phyloP scores from a whole-genome alignment of 2,113 vertebrate genomes.

The Lates calcarifer region DNA sequence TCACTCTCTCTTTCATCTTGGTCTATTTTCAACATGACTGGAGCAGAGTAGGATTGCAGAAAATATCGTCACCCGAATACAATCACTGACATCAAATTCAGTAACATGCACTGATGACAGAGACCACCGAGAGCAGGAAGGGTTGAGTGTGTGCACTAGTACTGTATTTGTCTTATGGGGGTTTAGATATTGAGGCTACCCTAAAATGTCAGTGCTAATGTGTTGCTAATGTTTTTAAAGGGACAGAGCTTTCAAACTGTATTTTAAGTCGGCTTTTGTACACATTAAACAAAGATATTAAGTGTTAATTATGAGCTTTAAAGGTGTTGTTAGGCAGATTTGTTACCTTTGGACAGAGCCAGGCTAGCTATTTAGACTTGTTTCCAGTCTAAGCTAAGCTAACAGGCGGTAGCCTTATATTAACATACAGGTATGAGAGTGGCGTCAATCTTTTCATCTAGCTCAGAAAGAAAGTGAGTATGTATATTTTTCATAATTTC shows the following conservation, averaged over 20 bases:
- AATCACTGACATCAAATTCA: slow-evolving; percentile 15
- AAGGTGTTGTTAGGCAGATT: too few relatives aligned
- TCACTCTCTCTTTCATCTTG: slow-evolving; percentile 30
- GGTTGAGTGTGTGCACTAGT: neutral
- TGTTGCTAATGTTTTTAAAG: neutral
- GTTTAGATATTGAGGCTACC: neutral
- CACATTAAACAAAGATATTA: too few relatives aligned
- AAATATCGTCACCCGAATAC: slow-evolving; percentile 35
- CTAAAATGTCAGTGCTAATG: neutral
- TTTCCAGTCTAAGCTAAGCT: too few relatives aligned
- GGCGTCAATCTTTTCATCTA: too few relatives aligned
- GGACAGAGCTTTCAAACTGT: neutral
- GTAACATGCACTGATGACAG: slow-evolving; percentile 6
- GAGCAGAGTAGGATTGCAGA: slow-evolving; percentile 31
- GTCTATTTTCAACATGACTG: slow-evolving; percentile 27
- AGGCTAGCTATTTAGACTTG: too few relatives aligned
- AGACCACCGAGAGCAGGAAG: neutral
- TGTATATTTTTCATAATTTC: too few relatives aligned
- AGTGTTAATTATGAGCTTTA: too few relatives aligned
- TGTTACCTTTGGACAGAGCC: too few relatives aligned
- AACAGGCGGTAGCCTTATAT: too few relatives aligned
- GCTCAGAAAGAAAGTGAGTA: too few relatives aligned
- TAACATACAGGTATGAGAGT: too few relatives aligned
- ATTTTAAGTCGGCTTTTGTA: too few relatives aligned
- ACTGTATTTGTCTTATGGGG: neutral